A percentile compares a stretch with the other conserved stretches of the same genome.
Evolutionary conservation across 1,140 invertebrate genomes (phyloP).

Genomic region (Stegodyphus dumicola): DNA sequence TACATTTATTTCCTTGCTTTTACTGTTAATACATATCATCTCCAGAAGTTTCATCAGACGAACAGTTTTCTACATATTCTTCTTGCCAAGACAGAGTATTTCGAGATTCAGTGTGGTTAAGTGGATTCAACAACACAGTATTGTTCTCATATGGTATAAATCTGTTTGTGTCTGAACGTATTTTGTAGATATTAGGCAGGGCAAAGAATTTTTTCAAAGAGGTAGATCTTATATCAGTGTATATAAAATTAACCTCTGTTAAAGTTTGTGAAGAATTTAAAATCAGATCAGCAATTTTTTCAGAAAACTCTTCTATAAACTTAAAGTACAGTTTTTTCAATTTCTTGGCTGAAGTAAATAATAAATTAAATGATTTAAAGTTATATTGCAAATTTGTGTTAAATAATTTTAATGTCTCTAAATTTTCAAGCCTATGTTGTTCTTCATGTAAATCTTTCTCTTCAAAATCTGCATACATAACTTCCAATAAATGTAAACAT

Average conservation of each 20-base stretch:
- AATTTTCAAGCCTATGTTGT: not conserved
- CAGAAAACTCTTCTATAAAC: not conserved
- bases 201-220: not conserved
- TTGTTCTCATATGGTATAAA: not conserved
- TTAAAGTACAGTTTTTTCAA: constrained; percentile 8
- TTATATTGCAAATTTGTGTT: not conserved
- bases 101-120: not conserved
- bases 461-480: not conserved
- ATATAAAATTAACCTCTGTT: not conserved
- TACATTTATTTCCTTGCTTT: too few relatives aligned
- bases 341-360: not conserved
- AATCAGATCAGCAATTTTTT: constrained; percentile 3
- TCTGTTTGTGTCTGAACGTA: not conserved
- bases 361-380: constrained; percentile 4
- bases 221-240: not conserved
- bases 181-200: not conserved
- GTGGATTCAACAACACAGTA: not conserved
- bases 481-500: constrained; percentile 5
- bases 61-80: too few relatives aligned
- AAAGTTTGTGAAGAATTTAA: not conserved
- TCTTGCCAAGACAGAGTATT: not conserved
- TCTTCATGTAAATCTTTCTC: not conserved
- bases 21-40: too few relatives aligned
- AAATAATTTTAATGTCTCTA: not conserved
- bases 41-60: too few relatives aligned